Conservation (phyloP, 2,797 vertebrate genomes). For the Chaenodraco wilsoni region DNA sequence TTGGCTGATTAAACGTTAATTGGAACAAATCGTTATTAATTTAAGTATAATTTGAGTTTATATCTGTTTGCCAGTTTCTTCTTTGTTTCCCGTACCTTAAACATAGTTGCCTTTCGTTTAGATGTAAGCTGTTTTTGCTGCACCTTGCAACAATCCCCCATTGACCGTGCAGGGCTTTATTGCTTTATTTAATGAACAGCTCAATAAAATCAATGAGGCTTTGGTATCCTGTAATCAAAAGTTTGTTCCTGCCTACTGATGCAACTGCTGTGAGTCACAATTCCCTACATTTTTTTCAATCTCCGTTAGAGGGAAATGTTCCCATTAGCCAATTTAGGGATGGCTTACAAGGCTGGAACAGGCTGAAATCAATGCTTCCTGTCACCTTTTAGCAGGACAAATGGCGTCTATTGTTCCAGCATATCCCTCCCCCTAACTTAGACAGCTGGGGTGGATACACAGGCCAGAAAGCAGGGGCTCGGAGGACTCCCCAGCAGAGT, state of each 20-base stretch:
- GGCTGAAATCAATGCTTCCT: conserved; percentile 81
- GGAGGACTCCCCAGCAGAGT: conserved; percentile 26
- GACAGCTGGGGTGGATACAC: conserved; percentile 72
- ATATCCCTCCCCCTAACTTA: conserved; percentile 70
- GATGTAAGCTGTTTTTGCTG: conserved; percentile 27
- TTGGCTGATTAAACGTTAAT: conserved; percentile 20
- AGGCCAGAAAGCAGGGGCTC: conserved; percentile 43
- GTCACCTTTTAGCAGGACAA: conserved; percentile 84
- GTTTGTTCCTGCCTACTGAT: conserved; percentile 31
- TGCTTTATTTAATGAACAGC: conserved; percentile 44
- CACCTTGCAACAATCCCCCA: conserved; percentile 34
- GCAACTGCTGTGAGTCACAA: conserved; percentile 43
- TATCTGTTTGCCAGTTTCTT: conserved; percentile 17
- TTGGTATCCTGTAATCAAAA: conserved; percentile 35
- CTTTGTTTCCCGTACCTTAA: conserved; percentile 12
- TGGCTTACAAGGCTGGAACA: conserved; percentile 65
- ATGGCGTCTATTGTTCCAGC: conserved; percentile 79
- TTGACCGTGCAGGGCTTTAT: conserved; percentile 41
- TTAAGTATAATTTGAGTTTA: conserved; percentile 17
- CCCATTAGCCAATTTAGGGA: conserved; percentile 68
- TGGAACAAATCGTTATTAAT: conserved; percentile 25
- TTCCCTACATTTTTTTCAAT: conserved; percentile 39
- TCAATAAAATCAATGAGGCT: conserved; percentile 48
- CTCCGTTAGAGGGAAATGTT: conserved; percentile 48
- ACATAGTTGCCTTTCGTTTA: conserved; percentile 1